Percentiles rank a stretch among this genome's conserved stretches.
These are phyloP conservation scores for Melopsittacus undulatus DNA, from an alignment of 2,797 vertebrate genomes.

Conservation along the genomic window DNA sequence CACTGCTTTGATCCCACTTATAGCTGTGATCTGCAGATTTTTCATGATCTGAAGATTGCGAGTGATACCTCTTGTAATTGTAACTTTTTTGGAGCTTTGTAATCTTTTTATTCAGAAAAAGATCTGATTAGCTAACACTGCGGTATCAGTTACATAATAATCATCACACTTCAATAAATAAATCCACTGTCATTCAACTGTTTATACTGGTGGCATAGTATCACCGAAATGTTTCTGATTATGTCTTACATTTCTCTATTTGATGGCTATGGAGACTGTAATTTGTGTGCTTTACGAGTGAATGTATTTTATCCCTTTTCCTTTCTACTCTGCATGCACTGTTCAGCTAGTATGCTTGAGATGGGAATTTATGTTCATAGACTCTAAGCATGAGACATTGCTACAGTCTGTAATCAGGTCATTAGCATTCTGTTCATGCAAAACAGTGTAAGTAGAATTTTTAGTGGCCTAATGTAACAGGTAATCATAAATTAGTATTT, in stretches of 20 bases:
- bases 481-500: constrained; percentile 86
- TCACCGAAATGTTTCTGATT: constrained; percentile 28
- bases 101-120: neutral
- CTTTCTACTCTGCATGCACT: constrained; percentile 16
- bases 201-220: neutral
- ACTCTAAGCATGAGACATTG: constrained; percentile 58
- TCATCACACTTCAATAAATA: constrained; percentile 26
- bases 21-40: neutral
- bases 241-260: constrained; percentile 7
- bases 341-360: constrained; percentile 53
- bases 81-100: neutral
- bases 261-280: neutral
- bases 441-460: constrained; percentile 76
- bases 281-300: constrained; percentile 47
- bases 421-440: constrained; percentile 77
- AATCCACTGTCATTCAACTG: constrained; percentile 34
- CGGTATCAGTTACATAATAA: constrained; percentile 55
- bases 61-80: neutral
- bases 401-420: constrained; percentile 69
- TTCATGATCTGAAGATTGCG: neutral
- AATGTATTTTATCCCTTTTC: neutral
- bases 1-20: neutral
- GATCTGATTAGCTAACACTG: neutral
- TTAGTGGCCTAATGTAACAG: constrained; percentile 81
- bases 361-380: constrained; percentile 67